Evolutionary conservation across 2,113 vertebrate species (phyloP).

Genomic region (Muntiacus muntjak): DNA sequence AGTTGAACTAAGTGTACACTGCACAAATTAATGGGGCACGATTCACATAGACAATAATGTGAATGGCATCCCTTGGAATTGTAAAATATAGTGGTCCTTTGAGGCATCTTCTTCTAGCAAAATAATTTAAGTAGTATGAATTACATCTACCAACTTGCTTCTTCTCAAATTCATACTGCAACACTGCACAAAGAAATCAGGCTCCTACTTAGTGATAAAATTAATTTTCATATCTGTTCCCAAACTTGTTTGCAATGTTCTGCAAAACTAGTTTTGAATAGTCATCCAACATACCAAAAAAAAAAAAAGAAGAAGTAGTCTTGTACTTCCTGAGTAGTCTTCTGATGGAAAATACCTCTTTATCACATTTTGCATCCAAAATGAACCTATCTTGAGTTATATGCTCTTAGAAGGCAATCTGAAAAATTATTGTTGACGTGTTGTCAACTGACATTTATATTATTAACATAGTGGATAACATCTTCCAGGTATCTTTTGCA

Average conservation of each 20-base stretch:
- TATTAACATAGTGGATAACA: neutral
- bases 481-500: neutral
- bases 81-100: neutral
- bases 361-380: constrained; percentile 7
- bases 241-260: neutral
- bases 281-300: neutral
- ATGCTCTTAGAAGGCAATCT: neutral
- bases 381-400: neutral
- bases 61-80: neutral
- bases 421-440: neutral
- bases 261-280: neutral
- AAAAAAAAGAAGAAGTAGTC: neutral
- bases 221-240: neutral
- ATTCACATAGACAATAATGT: neutral
- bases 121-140: neutral
- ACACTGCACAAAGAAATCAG: neutral
- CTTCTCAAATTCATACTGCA: neutral
- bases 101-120: neutral
- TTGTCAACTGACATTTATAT: neutral
- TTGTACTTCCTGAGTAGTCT: neutral
- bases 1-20: neutral
- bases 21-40: neutral
- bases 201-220: neutral
- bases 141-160: neutral
- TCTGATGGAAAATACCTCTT: neutral